A percentile compares a stretch with the other conserved stretches of the same genome.
These are phyloP conservation scores for Melipona bicolor DNA, from an alignment of 2,888 invertebrate species.

Conservation along the genomic window DNA sequence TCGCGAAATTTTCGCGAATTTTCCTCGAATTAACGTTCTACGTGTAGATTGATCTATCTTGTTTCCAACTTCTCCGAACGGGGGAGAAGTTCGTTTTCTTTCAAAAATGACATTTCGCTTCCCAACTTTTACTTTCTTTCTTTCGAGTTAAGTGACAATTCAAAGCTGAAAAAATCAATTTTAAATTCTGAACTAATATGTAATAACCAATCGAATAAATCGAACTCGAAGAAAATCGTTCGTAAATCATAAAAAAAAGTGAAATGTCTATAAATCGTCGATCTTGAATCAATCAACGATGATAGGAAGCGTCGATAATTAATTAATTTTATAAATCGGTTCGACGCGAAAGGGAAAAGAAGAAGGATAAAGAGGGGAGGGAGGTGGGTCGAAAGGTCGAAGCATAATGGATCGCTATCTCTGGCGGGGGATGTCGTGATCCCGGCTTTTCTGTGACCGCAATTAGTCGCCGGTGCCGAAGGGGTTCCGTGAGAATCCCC, in stretches of 20 bases:
- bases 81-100: not conserved
- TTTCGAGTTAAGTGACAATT: too few relatives aligned
- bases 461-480: slow-evolving; percentile 69
- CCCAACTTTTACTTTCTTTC: too few relatives aligned
- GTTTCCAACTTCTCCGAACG: not conserved
- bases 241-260: not conserved
- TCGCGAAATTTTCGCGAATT: not conserved
- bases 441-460: slow-evolving; percentile 59
- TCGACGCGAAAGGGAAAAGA: not conserved
- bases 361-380: too few relatives aligned
- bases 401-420: slow-evolving; percentile 27
- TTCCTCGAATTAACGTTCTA: not conserved
- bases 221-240: not conserved
- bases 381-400: not conserved
- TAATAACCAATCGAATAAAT: not conserved
- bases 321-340: not conserved
- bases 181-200: too few relatives aligned
- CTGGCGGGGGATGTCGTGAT: slow-evolving; percentile 62
- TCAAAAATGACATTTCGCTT: too few relatives aligned
- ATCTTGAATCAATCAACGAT: not conserved
- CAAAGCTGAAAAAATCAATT: too few relatives aligned
- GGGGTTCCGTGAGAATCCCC: slow-evolving; percentile 58
- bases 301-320: not conserved
- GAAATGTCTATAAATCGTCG: not conserved
- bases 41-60: not conserved